Evolutionary conservation across 2,113 vertebrate species (phyloP).

Genomic region (Zosterops hypoxanthus): DNA sequence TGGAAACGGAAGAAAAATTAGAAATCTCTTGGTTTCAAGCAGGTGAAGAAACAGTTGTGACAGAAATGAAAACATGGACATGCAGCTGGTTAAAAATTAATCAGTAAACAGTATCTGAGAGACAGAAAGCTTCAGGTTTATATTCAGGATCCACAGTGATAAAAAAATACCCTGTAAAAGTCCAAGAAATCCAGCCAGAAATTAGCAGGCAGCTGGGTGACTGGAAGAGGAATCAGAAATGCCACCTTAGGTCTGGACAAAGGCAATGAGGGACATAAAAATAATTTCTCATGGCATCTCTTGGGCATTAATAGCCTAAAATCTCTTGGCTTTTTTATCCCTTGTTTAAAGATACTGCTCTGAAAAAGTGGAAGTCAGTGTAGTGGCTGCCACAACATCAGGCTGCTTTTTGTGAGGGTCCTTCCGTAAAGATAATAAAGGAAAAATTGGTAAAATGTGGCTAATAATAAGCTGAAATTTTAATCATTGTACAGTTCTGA

Average conservation of each 20-base stretch:
- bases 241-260: background rate
- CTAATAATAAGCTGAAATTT: background rate
- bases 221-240: background rate
- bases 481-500: background rate
- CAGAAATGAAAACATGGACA: background rate
- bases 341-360: background rate
- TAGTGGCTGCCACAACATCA: background rate
- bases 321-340: background rate
- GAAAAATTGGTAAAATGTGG: background rate
- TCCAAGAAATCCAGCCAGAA: background rate
- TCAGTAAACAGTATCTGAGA: background rate
- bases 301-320: background rate
- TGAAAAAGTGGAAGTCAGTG: background rate
- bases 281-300: background rate
- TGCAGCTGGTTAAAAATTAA: background rate
- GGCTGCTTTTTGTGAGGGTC: background rate
- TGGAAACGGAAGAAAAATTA: conserved; percentile 40
- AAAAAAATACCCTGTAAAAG: background rate
- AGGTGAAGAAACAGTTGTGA: conserved; percentile 27
- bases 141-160: background rate
- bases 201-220: background rate
- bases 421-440: background rate
- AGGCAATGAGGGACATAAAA: background rate
- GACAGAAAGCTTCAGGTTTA: background rate
- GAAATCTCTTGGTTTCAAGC: conserved; percentile 27